Evolutionary conservation across 2,888 invertebrate genomes (phyloP), one percentile per base, ranked within the genome.

Genomic region (Fissipunctia ypsillon): DNA sequence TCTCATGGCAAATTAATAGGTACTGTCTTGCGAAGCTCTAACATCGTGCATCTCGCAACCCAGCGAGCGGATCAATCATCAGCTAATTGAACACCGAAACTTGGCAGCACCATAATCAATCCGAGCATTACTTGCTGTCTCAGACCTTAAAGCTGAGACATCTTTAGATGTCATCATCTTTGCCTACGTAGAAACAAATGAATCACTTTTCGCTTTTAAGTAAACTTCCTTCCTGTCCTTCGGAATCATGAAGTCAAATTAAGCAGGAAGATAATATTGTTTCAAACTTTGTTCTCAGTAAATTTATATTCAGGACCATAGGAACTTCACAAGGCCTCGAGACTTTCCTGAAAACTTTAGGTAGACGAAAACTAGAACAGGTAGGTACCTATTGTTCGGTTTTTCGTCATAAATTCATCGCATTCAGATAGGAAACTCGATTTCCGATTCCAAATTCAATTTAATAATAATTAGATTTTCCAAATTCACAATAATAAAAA

Each of bases 61-160:
- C 59, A 60, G 25, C n/a, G 25, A 25, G 60, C 19, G 38, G 38
- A 60, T 41, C 60, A 60, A 60, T 25, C 25, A 38, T 60, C 38
- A 60, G 25, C n/a, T 60, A 60, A 60, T 60, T 38, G 25, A 60
- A 38, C 38, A 60, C 1, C 10, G 38, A 60, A 60, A 41, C 60
- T 60, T 38, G 25, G 19, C 38, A 9, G 35, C 16, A 16, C n/a
- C n/a, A 16, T 35, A 35, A n/a, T 35, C 35, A n/a, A n/a, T 60
- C n/a, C 9, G n/a, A 16, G 9, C n/a, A 25, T 38, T 38, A n/a
- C n/a, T 59, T 38, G 35, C n/a, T 59, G 38, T 59, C 35, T 38
- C 16, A 10, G 25, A n/a, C 35, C n/a, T 35, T 6, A 35, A 35
- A n/a, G n/a, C 38, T 38, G n/a, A n/a, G 38, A 38, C 38, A 60